Evolutionary conservation across 2,888 invertebrate genomes (phyloP).

Genomic region (Scaptomyza polygonia): DNA sequence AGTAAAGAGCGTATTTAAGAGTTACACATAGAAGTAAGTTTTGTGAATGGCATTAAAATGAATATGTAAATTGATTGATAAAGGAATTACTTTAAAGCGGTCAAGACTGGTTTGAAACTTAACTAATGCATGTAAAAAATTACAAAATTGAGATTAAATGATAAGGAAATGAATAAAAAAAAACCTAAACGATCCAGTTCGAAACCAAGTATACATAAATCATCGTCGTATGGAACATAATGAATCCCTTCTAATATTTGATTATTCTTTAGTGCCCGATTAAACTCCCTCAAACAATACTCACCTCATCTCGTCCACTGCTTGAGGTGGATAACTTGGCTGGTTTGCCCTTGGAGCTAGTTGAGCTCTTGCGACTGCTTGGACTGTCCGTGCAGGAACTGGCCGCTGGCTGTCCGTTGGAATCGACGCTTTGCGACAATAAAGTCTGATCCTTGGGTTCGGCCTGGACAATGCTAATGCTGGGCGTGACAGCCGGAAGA

Average conservation of each 20-base stretch:
- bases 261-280: not conserved
- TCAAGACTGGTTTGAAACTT: no score
- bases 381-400: conserved; percentile 83
- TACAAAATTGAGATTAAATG: no score
- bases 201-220: not conserved
- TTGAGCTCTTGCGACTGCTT: conserved; percentile 81
- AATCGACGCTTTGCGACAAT: conserved; percentile 54
- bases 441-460: conserved; percentile 34
- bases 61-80: no score
- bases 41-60: not conserved
- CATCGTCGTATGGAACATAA: not conserved
- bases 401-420: conserved; percentile 52
- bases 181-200: not conserved
- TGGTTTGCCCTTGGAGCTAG: conserved; percentile 63
- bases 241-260: no score
- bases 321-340: conserved; percentile 65
- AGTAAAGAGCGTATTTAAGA: not conserved
- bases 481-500: conserved; percentile 42
- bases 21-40: not conserved
- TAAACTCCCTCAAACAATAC: conserved; percentile 2
- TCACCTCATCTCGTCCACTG: conserved; percentile 73
- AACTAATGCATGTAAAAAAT: no score
- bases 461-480: conserved; percentile 52
- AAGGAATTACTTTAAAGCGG: no score
- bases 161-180: no score